These are phyloP conservation scores for Tachypleus tridentatus DNA, from an alignment of 1,140 invertebrate genomes.

Conservation along the genomic window DNA sequence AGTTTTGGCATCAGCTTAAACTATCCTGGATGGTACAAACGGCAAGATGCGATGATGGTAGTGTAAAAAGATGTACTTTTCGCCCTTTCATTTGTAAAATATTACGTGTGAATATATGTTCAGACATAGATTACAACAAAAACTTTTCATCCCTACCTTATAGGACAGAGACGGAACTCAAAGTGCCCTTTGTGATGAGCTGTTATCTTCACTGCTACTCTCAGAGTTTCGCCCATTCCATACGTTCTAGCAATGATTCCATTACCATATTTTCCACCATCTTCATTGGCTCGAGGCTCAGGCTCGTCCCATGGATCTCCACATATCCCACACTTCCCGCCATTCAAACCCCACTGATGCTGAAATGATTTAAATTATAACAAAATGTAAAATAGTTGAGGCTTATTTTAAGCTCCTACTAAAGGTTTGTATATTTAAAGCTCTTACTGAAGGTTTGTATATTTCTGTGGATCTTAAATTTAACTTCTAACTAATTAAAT, in stretches of 20 bases:
- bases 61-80: no score
- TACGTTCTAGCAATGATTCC: conserved; percentile 41
- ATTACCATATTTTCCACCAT: conserved; percentile 44
- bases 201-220: conserved; percentile 43
- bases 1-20: no score
- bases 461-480: no score
- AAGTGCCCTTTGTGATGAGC: conserved; percentile 70
- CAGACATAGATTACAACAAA: no score
- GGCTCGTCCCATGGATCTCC: conserved; percentile 51
- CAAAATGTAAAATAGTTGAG: not conserved
- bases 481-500: no score
- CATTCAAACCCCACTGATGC: conserved; percentile 4
- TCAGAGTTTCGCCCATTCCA: conserved; percentile 31
- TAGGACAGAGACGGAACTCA: conserved; percentile 68
- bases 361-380: not conserved
- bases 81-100: no score
- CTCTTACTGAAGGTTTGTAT: no score
- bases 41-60: no score
- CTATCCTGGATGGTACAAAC: no score
- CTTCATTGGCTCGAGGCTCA: conserved; percentile 46
- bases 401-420: no score
- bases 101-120: no score
- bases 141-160: conserved; percentile 8
- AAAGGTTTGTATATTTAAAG: no score
- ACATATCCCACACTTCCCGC: conserved; percentile 60